Conservation (phyloP, 2,797 vertebrate genomes). For the Discoglossus pictus region DNA sequence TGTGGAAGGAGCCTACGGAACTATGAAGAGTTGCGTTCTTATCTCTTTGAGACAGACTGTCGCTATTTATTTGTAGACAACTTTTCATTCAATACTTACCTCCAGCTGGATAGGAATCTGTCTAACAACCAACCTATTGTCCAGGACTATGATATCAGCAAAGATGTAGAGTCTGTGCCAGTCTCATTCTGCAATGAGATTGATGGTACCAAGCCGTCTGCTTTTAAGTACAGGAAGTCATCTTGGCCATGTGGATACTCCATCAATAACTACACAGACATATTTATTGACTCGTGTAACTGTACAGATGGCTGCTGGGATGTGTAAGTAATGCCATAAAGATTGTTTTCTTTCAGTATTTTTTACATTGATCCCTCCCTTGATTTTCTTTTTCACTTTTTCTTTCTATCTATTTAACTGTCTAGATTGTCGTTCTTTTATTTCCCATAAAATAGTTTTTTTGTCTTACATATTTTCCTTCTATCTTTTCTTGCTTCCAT, state of each 20-base stretch:
- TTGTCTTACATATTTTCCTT: too few species aligned
- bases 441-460: too few species aligned
- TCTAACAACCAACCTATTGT: conserved; percentile 56
- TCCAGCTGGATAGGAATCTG: conserved; percentile 71
- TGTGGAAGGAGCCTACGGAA: conserved; percentile 82
- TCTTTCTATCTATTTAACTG: too few species aligned
- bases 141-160: conserved; percentile 83
- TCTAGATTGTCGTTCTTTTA: too few species aligned
- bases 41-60: conserved; percentile 78
- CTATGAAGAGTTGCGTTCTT: conserved; percentile 77
- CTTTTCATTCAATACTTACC: conserved; percentile 84
- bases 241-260: conserved; percentile 87
- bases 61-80: conserved; percentile 80
- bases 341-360: too few species aligned
- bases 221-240: conserved; percentile 86
- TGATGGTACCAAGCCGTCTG: conserved; percentile 62
- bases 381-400: too few species aligned
- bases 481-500: too few species aligned
- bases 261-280: conserved; percentile 69
- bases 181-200: conserved; percentile 78
- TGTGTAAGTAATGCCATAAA: conserved; percentile 62
- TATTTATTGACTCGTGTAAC: conserved; percentile 80
- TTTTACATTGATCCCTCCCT: too few species aligned
- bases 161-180: conserved; percentile 78
- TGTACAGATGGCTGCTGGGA: conserved; percentile 83